phyloP scores from a whole-genome alignment of 2,888 invertebrate species.

The Cerastis rubricosa region DNA sequence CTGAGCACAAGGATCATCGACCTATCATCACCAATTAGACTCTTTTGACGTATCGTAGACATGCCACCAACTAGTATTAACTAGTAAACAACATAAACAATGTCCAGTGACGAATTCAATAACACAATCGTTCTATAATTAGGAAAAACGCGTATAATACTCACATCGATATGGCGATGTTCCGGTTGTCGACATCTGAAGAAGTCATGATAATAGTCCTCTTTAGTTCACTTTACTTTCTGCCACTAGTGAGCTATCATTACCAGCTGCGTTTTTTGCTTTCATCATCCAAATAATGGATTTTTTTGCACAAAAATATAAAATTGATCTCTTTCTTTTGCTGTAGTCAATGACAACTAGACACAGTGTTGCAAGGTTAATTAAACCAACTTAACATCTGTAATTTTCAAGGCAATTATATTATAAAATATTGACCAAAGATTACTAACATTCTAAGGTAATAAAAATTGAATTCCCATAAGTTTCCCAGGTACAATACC shows the following conservation, averaged over 20 bases:
- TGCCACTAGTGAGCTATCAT: conserved; percentile 78
- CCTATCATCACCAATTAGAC: conserved; percentile 44
- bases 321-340: conserved; percentile 70
- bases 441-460: neutral
- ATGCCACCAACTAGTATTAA: conserved; percentile 44
- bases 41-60: conserved; percentile 26
- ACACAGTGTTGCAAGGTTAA: conserved; percentile 43
- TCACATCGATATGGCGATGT: conserved; percentile 88
- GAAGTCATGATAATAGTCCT: conserved; percentile 83
- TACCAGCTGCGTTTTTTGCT: conserved; percentile 83
- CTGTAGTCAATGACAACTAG: conserved; percentile 63
- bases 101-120: conserved; percentile 71
- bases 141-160: conserved; percentile 81
- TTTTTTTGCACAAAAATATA: conserved; percentile 83
- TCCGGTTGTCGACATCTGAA: conserved; percentile 88
- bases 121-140: conserved; percentile 79
- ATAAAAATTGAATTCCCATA: neutral
- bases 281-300: conserved; percentile 86
- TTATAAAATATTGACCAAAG: neutral
- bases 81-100: conserved; percentile 73
- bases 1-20: conserved; percentile 55
- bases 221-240: conserved; percentile 77
- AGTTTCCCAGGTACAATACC: neutral
- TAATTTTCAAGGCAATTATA: neutral
- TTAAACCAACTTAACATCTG: conserved; percentile 32